A percentile compares a stretch with the other conserved stretches of the same genome.
Conservation (phyloP, 2,888 invertebrate species). For the Meloe dianella region DNA sequence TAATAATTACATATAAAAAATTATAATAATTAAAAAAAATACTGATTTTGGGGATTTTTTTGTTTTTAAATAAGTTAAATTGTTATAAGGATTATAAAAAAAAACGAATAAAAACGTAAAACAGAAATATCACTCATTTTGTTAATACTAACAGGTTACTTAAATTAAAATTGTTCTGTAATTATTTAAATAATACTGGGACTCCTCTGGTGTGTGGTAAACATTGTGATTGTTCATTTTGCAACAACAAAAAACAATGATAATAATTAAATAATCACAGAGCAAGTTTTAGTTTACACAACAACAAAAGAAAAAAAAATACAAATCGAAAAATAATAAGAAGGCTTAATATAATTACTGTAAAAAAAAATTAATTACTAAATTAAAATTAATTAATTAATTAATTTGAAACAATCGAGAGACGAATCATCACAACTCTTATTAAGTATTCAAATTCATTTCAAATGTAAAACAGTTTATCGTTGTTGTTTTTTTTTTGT, state of each 20-base stretch:
- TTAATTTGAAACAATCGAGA: constrained; percentile 15
- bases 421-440: not conserved
- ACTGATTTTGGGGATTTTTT: constrained; percentile 53
- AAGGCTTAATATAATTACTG: not conserved
- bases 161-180: constrained; percentile 33
- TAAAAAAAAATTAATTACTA: constrained; percentile 26
- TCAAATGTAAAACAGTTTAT: too few species aligned
- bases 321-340: too few species aligned
- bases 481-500: too few species aligned
- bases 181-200: constrained; percentile 35
- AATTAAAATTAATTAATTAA: constrained; percentile 26
- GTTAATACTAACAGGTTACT: constrained; percentile 41
- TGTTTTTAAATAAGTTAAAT: constrained; percentile 51
- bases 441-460: not conserved
- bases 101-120: constrained; percentile 29
- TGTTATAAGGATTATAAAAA: constrained; percentile 40
- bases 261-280: constrained; percentile 32
- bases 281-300: constrained; percentile 21
- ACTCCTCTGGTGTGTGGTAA: constrained; percentile 3
- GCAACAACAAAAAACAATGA: not conserved
- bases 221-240: too few species aligned
- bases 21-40: constrained; percentile 54
- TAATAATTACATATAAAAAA: constrained; percentile 28
- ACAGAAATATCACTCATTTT: constrained; percentile 41
- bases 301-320: constrained; percentile 26